phyloP scores from a whole-genome alignment of 1,140 invertebrate species.

The Pararge aegeria region DNA sequence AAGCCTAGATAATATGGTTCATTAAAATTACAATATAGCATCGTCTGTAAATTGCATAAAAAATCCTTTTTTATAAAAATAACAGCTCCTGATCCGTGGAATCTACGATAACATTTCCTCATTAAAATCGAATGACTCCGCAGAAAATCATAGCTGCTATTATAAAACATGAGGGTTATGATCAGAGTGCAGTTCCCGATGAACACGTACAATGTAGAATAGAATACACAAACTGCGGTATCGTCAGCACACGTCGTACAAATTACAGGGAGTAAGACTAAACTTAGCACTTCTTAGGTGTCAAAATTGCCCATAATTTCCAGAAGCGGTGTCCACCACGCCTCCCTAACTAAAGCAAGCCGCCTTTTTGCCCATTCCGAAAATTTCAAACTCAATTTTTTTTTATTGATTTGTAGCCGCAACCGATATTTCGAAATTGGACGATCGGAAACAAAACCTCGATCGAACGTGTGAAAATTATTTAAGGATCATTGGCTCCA shows the following conservation, averaged over 20 bases:
- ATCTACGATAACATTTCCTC: constrained; percentile 53
- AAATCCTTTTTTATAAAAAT: constrained; percentile 55
- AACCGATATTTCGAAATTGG: constrained; percentile 73
- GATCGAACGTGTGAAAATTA: constrained; percentile 71
- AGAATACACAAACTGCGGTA: constrained; percentile 42
- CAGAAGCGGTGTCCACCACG: constrained; percentile 59
- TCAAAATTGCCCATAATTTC: constrained; percentile 78
- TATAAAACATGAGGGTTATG: constrained; percentile 70
- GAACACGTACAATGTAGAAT: constrained; percentile 41
- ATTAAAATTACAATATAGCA: too few species aligned
- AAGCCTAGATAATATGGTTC: too few species aligned
- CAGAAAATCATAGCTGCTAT: constrained; percentile 53
- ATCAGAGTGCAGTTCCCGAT: constrained; percentile 42
- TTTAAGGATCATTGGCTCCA: constrained; percentile 26
- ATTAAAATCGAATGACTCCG: constrained; percentile 68
- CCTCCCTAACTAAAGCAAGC: constrained; percentile 65
- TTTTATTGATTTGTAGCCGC: constrained; percentile 74
- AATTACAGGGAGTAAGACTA: constrained; percentile 67
- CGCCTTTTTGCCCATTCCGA: constrained; percentile 66
- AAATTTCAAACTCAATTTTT: constrained; percentile 69
- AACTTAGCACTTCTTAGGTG: constrained; percentile 75
- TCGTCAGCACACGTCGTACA: constrained; percentile 54
- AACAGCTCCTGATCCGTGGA: constrained; percentile 46
- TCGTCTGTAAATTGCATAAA: constrained; percentile 5
- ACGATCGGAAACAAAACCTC: constrained; percentile 60